A percentile compares a stretch with the other conserved stretches of the same genome.
These are phyloP conservation scores for Rhea americana DNA, from an alignment of 2,113 vertebrate species.

Conservation along the genomic window DNA sequence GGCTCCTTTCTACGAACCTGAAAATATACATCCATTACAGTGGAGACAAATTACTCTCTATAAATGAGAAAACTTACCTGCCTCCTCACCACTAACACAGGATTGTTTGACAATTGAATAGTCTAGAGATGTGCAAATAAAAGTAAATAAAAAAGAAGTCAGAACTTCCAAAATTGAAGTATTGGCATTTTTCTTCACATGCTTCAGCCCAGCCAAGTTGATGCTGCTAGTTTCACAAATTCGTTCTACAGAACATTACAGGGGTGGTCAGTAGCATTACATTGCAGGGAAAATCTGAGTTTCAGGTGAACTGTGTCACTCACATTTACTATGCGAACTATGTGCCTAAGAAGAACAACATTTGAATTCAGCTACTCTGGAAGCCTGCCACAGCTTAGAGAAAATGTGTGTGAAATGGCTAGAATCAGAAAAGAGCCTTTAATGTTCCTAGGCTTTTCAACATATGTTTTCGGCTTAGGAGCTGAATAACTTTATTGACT, in stretches of 20 bases:
- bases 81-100: background rate
- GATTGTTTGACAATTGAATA: constrained; percentile 24
- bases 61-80: constrained; percentile 9
- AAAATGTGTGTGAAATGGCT: constrained; percentile 34
- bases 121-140: background rate
- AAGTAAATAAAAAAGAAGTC: background rate
- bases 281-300: background rate
- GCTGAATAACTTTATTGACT: background rate
- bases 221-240: background rate
- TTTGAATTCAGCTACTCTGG: background rate
- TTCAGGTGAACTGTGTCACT: background rate
- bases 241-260: background rate
- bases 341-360: background rate
- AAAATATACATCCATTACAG: background rate
- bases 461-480: constrained; percentile 38
- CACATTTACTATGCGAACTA: background rate
- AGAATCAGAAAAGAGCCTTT: constrained; percentile 38
- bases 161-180: background rate
- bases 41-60: background rate
- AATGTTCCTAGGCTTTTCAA: background rate
- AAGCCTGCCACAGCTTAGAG: constrained; percentile 17
- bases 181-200: background rate
- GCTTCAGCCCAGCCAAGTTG: background rate
- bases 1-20: background rate
- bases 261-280: background rate